Evolutionary conservation across 1,140 invertebrate species (phyloP), one percentile per base, ranked within the genome.

Genomic region (Bradynema listronoti): DNA sequence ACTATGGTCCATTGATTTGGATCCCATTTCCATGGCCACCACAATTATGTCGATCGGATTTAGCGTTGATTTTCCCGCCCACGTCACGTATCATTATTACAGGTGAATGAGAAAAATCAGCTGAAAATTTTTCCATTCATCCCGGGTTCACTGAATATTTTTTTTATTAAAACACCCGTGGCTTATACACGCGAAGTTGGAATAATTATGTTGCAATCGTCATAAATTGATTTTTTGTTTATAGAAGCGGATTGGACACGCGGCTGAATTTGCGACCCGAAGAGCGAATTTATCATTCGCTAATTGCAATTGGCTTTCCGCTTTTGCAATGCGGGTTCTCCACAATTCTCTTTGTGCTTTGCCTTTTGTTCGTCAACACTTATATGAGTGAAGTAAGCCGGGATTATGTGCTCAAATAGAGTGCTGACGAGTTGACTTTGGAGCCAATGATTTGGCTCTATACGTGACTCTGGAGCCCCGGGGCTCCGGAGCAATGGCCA

Each of bases 291-390:
- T 52, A 52, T 46, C 34, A 53, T 33, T 29, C 65, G 33, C 80
- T 96, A 0, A 88, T 90, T 74, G 87, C 87, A 0, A 80, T 95
- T 0, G 92, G 91, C 3, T 80, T 93, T n/a, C 91, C 93, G 0
- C 91, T 96, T 54, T 83, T 94, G 9, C 91, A 95, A 80, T 91
- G 91, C 16, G 90, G 90, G 0, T 81, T 88, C 0, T 93, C 89
- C 7, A 95, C 91, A 0, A 88, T 95, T 25, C 80, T 96, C 0
- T 91, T 91, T 47, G 86, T 95, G 4, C 80, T 89, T 0, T 88
- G 90, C 0, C 79, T 97, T 0, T 81, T 89, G 4, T 81, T 93
- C 34, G 90, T 90, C 0, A 86, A 89, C 45, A 93, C 90, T 63
- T 95, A 94, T 74, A 93, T 96, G 55, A 66, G 65, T 25, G 69